Evolutionary conservation across 2,113 vertebrate genomes (phyloP), one percentile per base, ranked within the genome.

Genomic region (Aythya baeri): DNA sequence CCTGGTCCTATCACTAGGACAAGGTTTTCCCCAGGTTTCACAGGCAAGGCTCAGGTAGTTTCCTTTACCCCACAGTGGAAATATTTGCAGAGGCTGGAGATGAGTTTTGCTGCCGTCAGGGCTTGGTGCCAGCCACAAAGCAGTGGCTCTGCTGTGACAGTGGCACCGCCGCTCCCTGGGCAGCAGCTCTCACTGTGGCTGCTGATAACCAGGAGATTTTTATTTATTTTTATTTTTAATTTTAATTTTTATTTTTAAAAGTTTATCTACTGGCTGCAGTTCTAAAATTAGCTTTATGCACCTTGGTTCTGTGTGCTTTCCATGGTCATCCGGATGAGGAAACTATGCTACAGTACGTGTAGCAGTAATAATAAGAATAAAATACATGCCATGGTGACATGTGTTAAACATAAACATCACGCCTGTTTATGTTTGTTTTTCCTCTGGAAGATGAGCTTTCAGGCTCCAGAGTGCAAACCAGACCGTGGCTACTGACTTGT

Each of bases 141-240:
- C 20, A 1, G 50, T 2, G 13, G 55, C 55, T 44, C 32, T 15
- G 9, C 44, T 25, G 70, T 22, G 36, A 22, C 3, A 7, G 2
- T 1, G 17, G 46, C n/a, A n/a, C 57, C 1, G 0, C 34, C 22
- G 8, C 57, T 7, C 13, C 46, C 79, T 11, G 46, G 8, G 38
- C 49, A 76, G 38, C 12, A 6, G 23, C 15, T 29, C 25, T 18
- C 46, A 70, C 63, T 25, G 9, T 0, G 5, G 10, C 31, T 11
- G n/a, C 41, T 54, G 49, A 50, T 36, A 34, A 36, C 57, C 41
- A 41, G 65, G 49, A 38, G 27, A 7, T 41, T 66, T 10, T 18
- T 12, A 26, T 26, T 1, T 7, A 11, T n/a, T 66, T 10, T 17
- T 11, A 26, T 21, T 1, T 7, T 16, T 36, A 36, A 38, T 34